Evolutionary conservation across 2,113 vertebrate genomes (phyloP).

Genomic region (Climacteris rufus): DNA sequence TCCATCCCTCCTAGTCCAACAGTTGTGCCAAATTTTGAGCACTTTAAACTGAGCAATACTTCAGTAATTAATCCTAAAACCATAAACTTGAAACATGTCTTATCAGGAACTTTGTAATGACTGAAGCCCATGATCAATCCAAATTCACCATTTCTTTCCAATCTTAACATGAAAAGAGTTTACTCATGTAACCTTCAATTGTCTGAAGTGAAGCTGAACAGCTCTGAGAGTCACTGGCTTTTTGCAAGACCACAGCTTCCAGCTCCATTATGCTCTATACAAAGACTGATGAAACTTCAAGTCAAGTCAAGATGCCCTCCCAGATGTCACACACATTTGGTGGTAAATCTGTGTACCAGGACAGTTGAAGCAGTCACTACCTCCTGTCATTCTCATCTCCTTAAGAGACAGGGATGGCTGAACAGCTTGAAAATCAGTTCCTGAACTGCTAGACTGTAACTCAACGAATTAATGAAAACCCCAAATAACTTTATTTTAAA

Average conservation of each 20-base stretch:
- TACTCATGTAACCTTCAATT: not conserved
- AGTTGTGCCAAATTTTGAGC: not conserved
- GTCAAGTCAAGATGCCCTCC: not conserved
- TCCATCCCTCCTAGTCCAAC: too few species aligned
- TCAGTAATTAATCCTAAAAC: not conserved
- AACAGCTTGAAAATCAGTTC: not conserved
- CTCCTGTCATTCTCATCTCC: not conserved
- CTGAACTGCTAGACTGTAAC: not conserved
- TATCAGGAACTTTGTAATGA: not conserved
- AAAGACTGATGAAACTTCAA: not conserved
- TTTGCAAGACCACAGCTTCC: not conserved
- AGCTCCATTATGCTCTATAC: not conserved
- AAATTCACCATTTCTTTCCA: not conserved
- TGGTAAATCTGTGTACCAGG: not conserved
- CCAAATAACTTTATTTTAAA: not conserved
- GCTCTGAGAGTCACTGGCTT: rapidly evolving
- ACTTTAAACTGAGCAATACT: not conserved
- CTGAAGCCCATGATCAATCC: not conserved
- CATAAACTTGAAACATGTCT: not conserved
- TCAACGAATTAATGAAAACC: not conserved
- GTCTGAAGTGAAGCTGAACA: not conserved
- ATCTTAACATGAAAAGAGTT: not conserved
- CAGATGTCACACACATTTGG: rapidly evolving
- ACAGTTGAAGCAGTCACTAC: not conserved
- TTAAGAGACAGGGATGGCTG: not conserved